Evolutionary conservation across 2,113 vertebrate species (phyloP).

Genomic region (Nerophis ophidion): DNA sequence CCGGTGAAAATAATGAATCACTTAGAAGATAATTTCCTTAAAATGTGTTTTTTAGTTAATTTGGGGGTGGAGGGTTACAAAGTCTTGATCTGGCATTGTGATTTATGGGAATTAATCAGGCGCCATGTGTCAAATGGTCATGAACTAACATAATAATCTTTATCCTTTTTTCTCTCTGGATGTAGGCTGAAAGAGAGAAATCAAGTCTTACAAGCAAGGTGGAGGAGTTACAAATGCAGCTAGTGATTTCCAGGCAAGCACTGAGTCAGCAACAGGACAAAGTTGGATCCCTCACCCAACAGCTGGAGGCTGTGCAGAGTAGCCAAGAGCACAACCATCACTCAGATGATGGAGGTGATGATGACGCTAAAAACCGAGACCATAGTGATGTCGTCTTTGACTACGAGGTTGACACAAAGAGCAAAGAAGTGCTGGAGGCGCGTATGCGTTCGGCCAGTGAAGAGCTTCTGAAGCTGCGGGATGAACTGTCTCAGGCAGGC

Average conservation of each 20-base stretch:
- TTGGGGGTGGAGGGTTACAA: no score
- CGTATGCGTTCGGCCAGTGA: conserved; percentile 63
- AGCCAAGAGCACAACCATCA: conserved; percentile 33
- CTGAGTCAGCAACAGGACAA: conserved; percentile 71
- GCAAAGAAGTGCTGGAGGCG: conserved; percentile 68
- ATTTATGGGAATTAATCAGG: background rate
- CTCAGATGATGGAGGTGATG: conserved; percentile 11
- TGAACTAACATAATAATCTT: background rate
- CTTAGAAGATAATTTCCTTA: background rate
- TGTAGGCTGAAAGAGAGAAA: conserved; percentile 75
- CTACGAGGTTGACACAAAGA: conserved; percentile 69
- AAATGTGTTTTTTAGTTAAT: no score
- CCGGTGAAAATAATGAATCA: background rate
- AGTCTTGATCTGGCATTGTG: no score
- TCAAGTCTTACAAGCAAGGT: conserved; percentile 61
- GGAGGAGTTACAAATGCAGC: conserved; percentile 74
- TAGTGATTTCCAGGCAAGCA: conserved; percentile 68
- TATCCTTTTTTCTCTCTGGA: background rate
- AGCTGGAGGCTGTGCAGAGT: conserved; percentile 62
- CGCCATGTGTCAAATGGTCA: background rate
- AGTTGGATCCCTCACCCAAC: conserved; percentile 66
- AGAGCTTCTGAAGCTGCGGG: conserved; percentile 68
- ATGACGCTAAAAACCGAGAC: conserved; percentile 30
- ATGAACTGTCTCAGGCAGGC: conserved; percentile 69
- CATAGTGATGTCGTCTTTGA: conserved; percentile 37